Evolutionary conservation across 2,113 vertebrate species (phyloP).

Genomic region (Anoura caudifer): DNA sequence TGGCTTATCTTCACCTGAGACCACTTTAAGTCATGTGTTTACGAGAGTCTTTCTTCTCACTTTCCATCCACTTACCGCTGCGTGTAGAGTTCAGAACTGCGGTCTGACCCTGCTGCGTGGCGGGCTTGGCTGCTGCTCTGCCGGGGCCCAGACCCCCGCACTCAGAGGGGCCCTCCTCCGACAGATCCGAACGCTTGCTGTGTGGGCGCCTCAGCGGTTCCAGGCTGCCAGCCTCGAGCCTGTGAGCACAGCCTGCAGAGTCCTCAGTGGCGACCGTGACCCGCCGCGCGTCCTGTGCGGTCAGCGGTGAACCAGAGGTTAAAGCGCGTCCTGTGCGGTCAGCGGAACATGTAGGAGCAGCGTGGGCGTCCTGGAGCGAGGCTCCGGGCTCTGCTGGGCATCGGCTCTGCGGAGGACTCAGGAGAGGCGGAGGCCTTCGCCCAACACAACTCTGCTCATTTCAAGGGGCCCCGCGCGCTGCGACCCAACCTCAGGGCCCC

Average conservation of each 20-base stretch:
- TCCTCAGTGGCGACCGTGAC: neutral
- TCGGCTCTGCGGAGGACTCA: neutral
- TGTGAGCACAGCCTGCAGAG: neutral
- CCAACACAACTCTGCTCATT: neutral
- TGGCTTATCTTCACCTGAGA: conserved; percentile 53
- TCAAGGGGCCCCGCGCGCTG: neutral
- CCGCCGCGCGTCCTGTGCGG: neutral
- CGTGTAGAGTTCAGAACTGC: neutral
- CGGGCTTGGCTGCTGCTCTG: neutral
- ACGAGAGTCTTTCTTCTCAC: conserved; percentile 35
- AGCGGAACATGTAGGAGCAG: neutral
- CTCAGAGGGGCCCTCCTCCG: conserved; percentile 14
- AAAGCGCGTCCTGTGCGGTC: neutral
- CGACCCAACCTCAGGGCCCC: neutral
- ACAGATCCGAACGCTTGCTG: neutral
- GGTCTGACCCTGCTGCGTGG: conserved; percentile 4
- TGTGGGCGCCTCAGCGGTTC: neutral
- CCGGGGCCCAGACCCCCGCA: conserved; percentile 43
- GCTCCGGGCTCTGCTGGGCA: neutral
- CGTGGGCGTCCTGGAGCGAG: neutral
- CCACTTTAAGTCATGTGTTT: conserved; percentile 36
- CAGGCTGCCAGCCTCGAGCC: conserved; percentile 17
- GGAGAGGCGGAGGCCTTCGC: neutral
- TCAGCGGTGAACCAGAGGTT: neutral
- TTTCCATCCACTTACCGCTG: conserved; percentile 19